These are phyloP conservation scores for Neosilurus hyrtlii DNA, from an alignment of 2,797 vertebrate genomes.

Conservation along the genomic window DNA sequence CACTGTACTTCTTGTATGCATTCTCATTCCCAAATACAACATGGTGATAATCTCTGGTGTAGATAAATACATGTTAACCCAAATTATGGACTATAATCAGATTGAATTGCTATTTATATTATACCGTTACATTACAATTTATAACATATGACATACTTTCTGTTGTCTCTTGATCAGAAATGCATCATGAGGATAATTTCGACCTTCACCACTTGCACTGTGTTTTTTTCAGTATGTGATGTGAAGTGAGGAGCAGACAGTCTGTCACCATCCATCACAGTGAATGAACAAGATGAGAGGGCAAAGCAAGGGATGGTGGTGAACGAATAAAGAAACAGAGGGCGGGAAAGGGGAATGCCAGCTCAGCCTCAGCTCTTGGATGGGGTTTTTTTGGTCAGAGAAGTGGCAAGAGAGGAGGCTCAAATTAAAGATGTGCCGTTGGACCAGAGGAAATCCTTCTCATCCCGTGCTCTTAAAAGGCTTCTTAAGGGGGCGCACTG, in stretches of 20 bases:
- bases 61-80: slow-evolving; percentile 3
- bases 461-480: slow-evolving; percentile 66
- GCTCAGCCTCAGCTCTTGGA: slow-evolving; percentile 63
- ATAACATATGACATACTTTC: neutral
- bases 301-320: slow-evolving; percentile 63
- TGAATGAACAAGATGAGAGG: slow-evolving; percentile 71
- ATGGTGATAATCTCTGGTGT: neutral
- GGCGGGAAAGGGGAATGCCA: slow-evolving; percentile 61
- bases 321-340: slow-evolving; percentile 48
- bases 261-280: slow-evolving; percentile 74
- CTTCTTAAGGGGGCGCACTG: slow-evolving; percentile 61
- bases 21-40: slow-evolving; percentile 13
- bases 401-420: slow-evolving; percentile 75
- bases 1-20: neutral
- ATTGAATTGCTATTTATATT: neutral
- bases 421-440: slow-evolving; percentile 79
- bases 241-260: slow-evolving; percentile 65
- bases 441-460: slow-evolving; percentile 74
- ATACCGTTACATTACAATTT: neutral
- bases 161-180: slow-evolving; percentile 19
- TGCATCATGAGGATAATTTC: neutral
- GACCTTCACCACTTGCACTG: neutral
- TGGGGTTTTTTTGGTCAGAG: slow-evolving; percentile 71
- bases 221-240: slow-evolving; percentile 30
- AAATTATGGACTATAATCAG: slow-evolving; percentile 19